phyloP scores from a whole-genome alignment of 2,888 invertebrate species.

The Andrena bucephala region DNA sequence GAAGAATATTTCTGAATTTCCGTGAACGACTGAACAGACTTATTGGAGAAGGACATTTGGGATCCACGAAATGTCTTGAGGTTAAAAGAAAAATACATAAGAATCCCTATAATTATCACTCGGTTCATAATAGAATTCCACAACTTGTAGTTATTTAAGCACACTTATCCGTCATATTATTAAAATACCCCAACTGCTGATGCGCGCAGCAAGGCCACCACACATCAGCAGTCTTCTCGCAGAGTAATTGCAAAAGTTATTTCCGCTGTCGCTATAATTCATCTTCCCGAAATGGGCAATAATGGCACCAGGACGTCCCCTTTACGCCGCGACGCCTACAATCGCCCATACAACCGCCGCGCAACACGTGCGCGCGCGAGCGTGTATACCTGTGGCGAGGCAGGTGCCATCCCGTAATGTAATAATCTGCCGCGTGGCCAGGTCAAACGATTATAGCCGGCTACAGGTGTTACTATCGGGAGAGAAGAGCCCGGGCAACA shows the following conservation, averaged over 20 bases:
- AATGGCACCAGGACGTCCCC: conserved; percentile 24
- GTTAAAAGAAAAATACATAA: not conserved
- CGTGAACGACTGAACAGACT: not conserved
- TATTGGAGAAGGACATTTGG: too few species aligned
- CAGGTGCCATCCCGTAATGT: conserved; percentile 60
- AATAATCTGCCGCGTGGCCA: conserved; percentile 62
- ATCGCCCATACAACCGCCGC: not conserved
- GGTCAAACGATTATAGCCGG: conserved; percentile 60
- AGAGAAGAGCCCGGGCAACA: conserved; percentile 39
- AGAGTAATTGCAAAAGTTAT: conserved; percentile 9
- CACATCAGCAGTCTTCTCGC: not conserved
- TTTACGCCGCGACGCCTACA: conserved; percentile 10
- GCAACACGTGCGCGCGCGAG: not conserved
- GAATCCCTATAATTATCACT: too few species aligned
- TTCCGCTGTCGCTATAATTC: conserved; percentile 25
- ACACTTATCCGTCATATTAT: too few species aligned
- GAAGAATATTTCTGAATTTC: not conserved
- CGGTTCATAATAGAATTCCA: too few species aligned
- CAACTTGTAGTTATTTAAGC: too few species aligned
- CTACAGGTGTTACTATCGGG: conserved; percentile 59
- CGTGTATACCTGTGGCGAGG: conserved; percentile 39
- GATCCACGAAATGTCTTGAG: too few species aligned
- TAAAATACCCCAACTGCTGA: too few species aligned
- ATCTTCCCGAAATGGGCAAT: conserved; percentile 21
- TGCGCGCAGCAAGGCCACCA: too few species aligned